Conservation (phyloP, 2,113 vertebrate species). For the Neodontobutis hainanensis region DNA sequence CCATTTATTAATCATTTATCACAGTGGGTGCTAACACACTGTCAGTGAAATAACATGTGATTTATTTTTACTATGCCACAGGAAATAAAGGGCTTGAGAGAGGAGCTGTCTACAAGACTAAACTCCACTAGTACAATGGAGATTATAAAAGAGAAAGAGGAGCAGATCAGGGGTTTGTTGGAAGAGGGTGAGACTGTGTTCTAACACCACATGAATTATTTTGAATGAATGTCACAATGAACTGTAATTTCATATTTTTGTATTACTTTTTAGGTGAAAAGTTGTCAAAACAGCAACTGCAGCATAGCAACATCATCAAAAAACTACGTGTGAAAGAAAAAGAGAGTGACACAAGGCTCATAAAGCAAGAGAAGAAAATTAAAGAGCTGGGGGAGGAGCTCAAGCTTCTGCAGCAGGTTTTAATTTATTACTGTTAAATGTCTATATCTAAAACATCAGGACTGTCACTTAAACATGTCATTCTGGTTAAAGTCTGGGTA, state of each 20-base stretch:
- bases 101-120: constrained; percentile 89
- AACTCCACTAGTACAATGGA: constrained; percentile 91
- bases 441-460: too few species aligned
- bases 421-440: background rate
- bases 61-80: constrained; percentile 51
- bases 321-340: constrained; percentile 95
- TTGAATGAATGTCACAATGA: too few species aligned
- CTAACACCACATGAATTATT: background rate
- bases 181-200: constrained; percentile 86
- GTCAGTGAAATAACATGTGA: background rate
- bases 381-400: constrained; percentile 92
- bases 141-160: constrained; percentile 94
- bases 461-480: too few species aligned
- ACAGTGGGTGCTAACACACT: background rate
- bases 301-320: constrained; percentile 97
- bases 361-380: constrained; percentile 88
- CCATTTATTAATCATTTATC: background rate
- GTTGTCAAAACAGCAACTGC: constrained; percentile 96
- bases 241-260: background rate
- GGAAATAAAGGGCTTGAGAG: constrained; percentile 92
- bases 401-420: constrained; percentile 89
- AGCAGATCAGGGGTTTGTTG: constrained; percentile 95
- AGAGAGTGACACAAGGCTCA: constrained; percentile 84
- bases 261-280: constrained; percentile 86
- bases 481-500: background rate